Base-by-base conservation (phyloP, 2,888 invertebrate species). In the Himalopsyche tibetana region DNA sequence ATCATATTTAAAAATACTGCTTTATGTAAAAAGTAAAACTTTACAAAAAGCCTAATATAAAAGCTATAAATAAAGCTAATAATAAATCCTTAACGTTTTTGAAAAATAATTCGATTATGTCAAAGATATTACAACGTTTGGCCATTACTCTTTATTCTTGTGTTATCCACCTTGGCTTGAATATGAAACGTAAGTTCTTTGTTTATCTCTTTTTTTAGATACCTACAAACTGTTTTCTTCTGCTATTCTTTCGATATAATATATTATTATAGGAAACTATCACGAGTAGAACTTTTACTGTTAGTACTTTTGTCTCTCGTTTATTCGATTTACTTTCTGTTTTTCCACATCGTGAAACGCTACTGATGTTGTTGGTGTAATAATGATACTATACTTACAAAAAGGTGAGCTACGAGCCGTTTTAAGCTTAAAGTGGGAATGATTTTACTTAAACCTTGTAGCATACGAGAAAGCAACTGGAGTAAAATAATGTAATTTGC, bases 241-340 rank as follows among this genome's bases (percentile, higher is more conserved):
- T 51, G 51, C 74, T 15, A 19, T 74, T 36, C 36, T 74, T 28
- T 12, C 38, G 36, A 74, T 74, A 74, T 74, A 74, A 74, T 74
- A 74, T 74, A 74, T 74, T 74, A 74, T 74, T 38, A 74, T 74
- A 74, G 74, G 74, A 74, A 74, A 74, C 74, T 74, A 74, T 74
- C 74, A 74, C 12, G 74, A 74, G 74, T 74, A 74, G 38, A 74
- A 74, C 74, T 74, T 74, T 74, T 74, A 74, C 38, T 74, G 74
- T 74, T 38, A 38, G 36, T 74, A 36, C 74, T 74, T 74, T 36
- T 74, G 74, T 74, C 74, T 74, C 74, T 74, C 74, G 74, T 15
- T 74, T 74, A 74, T 74, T 12, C 74, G 74, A 74, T 74, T 74
- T 74, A 74, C 74, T 74, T 74, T 74, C 74, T 74, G 74, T 74